Evolutionary conservation across 2,797 vertebrate species (phyloP), one percentile per base, ranked within the genome.

Genomic region (Botia almorhae): DNA sequence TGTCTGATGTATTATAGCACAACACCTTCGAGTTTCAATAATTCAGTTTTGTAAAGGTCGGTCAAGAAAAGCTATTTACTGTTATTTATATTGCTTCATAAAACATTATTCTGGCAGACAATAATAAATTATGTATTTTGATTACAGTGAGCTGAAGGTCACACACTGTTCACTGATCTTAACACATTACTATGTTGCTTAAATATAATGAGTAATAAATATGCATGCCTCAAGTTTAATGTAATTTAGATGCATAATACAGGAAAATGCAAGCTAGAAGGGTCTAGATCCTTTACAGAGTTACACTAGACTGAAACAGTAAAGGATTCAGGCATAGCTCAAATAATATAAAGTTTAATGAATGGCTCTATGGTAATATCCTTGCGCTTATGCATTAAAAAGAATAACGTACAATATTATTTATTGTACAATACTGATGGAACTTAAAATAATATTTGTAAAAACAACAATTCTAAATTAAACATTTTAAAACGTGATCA

Each of bases 1-100:
- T 26, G 50, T 56, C 50, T 50, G n/a, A 36, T 12, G 43, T 77
- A 58, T 48, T 21, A 69, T 58, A 77, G 63, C 63, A 50, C 50
- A 53, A 51, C 13, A 12, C 3, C 23, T 60, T 60, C 10, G 1
- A 26, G 23, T 3, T 60, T 14, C 4, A 61, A 61, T 61, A 13
- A 29, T 23, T 26, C 13, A 51, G 39, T 26, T 36, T 16, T 43
- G 53, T 55, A 43, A 76, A 17, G 63, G 56, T 58, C 7, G 14
- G 1, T 36, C 51, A 56, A 75, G 23, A 29, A 48, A 46, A 69
- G 21, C 23, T 51, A 51, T 17, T 46, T 64, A 63, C 46, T 64
- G 51, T 53, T 53, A 46, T 46, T 46, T 46, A 10, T 46, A 10
- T 11, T 46, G 43, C 43, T 2, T 46, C 43, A 46, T 46, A 11